phyloP scores from a whole-genome alignment of 2,888 invertebrate species.

The Lydus trimaculatus region DNA sequence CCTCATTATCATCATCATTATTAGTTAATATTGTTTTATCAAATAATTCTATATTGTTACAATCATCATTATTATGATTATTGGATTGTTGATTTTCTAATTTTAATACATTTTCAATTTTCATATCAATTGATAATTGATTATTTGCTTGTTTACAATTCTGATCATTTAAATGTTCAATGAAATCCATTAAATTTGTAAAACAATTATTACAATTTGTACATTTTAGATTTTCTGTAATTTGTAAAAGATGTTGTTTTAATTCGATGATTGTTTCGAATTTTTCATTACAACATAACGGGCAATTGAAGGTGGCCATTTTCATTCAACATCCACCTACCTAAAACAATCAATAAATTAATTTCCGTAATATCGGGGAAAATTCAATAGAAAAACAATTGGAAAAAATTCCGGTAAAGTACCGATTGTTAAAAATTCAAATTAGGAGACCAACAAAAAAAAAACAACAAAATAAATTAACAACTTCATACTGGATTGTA shows the following conservation, averaged over 20 bases:
- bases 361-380: too few relatives aligned
- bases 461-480: slow-evolving; percentile 37
- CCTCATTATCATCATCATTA: slow-evolving; percentile 27
- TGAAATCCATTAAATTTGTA: slow-evolving; percentile 64
- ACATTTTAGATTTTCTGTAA: slow-evolving; percentile 68
- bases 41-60: slow-evolving; percentile 36
- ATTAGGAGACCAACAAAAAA: slow-evolving; percentile 1
- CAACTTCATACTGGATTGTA: slow-evolving; percentile 53
- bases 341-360: background rate
- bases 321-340: background rate
- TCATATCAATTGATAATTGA: slow-evolving; percentile 16
- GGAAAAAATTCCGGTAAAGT: background rate
- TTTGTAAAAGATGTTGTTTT: slow-evolving; percentile 64
- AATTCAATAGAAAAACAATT: slow-evolving; percentile 3
- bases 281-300: slow-evolving; percentile 70
- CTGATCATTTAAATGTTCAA: slow-evolving; percentile 65
- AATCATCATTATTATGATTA: slow-evolving; percentile 13
- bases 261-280: slow-evolving; percentile 66
- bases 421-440: slow-evolving; percentile 20
- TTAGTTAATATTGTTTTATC: slow-evolving; percentile 12
- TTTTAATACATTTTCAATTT: slow-evolving; percentile 12
- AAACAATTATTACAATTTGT: slow-evolving; percentile 67
- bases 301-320: slow-evolving; percentile 67
- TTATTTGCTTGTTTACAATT: slow-evolving; percentile 38
- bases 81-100: background rate